phyloP scores from a whole-genome alignment of 1,140 invertebrate genomes.

The Coboldia fuscipes region DNA sequence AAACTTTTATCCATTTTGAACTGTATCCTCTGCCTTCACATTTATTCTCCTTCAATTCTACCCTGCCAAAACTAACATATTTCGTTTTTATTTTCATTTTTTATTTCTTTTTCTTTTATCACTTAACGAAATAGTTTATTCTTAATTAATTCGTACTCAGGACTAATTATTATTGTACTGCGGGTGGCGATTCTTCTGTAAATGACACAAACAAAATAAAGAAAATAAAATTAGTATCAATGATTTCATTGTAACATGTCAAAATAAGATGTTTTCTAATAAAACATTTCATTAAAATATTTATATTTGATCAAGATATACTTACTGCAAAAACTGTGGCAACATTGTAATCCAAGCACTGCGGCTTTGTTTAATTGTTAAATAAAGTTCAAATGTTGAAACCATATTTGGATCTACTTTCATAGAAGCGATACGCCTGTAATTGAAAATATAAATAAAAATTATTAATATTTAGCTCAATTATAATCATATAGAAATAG shows the following conservation, averaged over 20 bases:
- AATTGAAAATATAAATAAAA: not conserved
- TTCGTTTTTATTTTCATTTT: not conserved
- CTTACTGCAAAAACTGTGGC: constrained; percentile 70
- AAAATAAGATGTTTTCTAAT: not conserved
- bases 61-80: not conserved
- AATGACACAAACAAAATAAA: constrained; percentile 15
- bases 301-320: constrained; percentile 7
- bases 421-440: constrained; percentile 32
- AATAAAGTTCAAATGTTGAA: constrained; percentile 65
- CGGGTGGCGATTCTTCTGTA: constrained; percentile 56
- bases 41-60: too few relatives aligned
- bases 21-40: too few relatives aligned
- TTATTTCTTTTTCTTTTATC: not conserved
- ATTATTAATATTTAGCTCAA: not conserved
- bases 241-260: not conserved
- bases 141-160: constrained; percentile 61
- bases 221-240: constrained; percentile 5
- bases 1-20: too few relatives aligned
- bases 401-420: constrained; percentile 63
- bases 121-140: constrained; percentile 62
- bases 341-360: constrained; percentile 62
- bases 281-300: not conserved
- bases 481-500: too few relatives aligned
- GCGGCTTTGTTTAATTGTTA: constrained; percentile 60
- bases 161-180: constrained; percentile 64